phyloP scores from a whole-genome alignment of 2,797 vertebrate species.

The Cossypha heuglini region DNA sequence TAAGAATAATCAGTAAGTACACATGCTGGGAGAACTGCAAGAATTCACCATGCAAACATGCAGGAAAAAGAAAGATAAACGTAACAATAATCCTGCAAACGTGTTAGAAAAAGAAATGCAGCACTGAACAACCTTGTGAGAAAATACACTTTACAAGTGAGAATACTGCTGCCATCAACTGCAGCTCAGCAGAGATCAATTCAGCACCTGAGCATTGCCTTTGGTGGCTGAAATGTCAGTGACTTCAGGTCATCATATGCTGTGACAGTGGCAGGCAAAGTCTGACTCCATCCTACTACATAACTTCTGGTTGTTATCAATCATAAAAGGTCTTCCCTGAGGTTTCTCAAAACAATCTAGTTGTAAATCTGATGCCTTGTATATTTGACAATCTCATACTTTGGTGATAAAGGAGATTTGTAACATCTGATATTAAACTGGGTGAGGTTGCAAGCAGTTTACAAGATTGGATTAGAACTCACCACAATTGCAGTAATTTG shows the following conservation, averaged over 20 bases:
- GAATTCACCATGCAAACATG: neutral
- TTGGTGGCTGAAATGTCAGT: neutral
- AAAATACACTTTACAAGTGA: neutral
- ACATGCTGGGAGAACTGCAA: neutral
- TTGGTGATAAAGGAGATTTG: neutral
- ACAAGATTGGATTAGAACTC: neutral
- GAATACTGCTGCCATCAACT: neutral
- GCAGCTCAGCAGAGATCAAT: neutral
- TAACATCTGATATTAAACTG: neutral
- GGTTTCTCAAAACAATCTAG: neutral
- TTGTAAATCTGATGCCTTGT: neutral
- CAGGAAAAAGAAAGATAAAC: neutral
- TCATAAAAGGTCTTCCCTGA: neutral
- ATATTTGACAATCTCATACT: neutral
- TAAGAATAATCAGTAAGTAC: neutral
- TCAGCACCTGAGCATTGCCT: neutral
- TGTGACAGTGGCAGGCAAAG: neutral
- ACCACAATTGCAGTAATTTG: neutral
- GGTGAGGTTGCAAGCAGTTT: neutral
- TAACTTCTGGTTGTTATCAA: neutral
- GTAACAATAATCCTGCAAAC: neutral
- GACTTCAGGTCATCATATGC: accelerated
- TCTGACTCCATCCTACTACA: neutral
- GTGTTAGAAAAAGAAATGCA: neutral
- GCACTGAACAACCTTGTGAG: neutral